These are phyloP conservation scores for Teleopsis dalmanni DNA, from an alignment of 1,140 invertebrate species.

Conservation along the genomic window DNA sequence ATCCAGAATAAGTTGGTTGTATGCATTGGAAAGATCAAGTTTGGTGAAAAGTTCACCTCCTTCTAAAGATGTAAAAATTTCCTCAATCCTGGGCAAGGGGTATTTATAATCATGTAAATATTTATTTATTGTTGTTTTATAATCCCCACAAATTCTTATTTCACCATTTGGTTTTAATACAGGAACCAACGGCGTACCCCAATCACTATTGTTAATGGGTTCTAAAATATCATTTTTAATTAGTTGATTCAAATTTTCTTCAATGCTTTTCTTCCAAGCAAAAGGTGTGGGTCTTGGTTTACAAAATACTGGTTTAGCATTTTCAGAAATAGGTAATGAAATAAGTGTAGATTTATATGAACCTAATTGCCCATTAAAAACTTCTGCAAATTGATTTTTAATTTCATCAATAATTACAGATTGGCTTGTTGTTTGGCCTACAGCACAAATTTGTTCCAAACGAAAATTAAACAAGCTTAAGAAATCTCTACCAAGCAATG, in stretches of 20 bases:
- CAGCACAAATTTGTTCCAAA: conserved; percentile 8
- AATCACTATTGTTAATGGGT: conserved; percentile 14
- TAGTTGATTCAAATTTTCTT: conserved; percentile 18
- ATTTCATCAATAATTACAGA: conserved; percentile 2
- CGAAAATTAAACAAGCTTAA: conserved; percentile 9
- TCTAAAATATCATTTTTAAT: conserved; percentile 13
- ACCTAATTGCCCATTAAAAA: conserved; percentile 5
- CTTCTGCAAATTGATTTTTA: conserved; percentile 9
- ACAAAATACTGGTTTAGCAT: conserved; percentile 24
- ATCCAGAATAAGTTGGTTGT: conserved; percentile 28
- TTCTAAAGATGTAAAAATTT: conserved; percentile 26
- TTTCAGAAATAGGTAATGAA: conserved; percentile 4
- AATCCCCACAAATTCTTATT: conserved; percentile 43
- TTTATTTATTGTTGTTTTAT: conserved; percentile 38
- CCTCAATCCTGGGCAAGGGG: conserved; percentile 28
- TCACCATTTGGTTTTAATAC: conserved; percentile 19
- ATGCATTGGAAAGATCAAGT: conserved; percentile 40
- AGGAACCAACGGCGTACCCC: conserved; percentile 23
- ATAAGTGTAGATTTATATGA: conserved; percentile 6
- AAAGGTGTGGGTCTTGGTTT: conserved; percentile 23
- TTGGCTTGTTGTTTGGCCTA: background rate
- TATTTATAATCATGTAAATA: conserved; percentile 32
- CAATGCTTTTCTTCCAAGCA: conserved; percentile 16
- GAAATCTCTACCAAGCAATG: conserved; percentile 8
- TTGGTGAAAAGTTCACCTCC: conserved; percentile 27